Base-by-base conservation (phyloP, 2,797 vertebrate species). In the Hydrophis major region DNA sequence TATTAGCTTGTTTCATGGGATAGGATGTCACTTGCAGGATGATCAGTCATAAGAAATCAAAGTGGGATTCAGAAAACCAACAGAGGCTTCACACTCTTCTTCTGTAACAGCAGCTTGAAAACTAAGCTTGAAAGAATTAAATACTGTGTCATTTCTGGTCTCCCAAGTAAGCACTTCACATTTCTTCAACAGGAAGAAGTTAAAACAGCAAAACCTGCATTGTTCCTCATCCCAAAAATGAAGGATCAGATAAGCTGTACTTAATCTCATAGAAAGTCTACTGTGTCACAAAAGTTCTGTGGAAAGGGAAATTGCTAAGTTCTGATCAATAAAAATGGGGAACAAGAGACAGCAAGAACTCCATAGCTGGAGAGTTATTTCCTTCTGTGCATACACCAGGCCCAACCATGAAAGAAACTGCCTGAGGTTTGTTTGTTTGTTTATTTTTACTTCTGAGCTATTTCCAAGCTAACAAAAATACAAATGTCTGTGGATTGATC, bases 141-240 rank as follows among this genome's bases (percentile, higher is more conserved):
- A 25, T 25, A n/a, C 18, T 32, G n/a, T 27, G 61, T 47, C n/a
- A 22, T 53, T 27, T 53, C 57, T 59, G 25, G 6, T 88, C 61
- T 87, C 42, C 89, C 53, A 93, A 87, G 83, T 63, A 91, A 60
- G 4, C 69, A 63, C 60, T 91, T 93, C 90, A 91, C 90, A 90
- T 86, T 89, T 88, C 55, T 66, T 83, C 69, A 32, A 20, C 57
- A 86, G 47, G 57, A 57, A 89, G 50, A 60, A 88, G 69, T 93
- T 93, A 89, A 93, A 91, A 61, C 37, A 32, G 56, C 50, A 53
- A 93, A 91, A 74, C 63, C 88, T 89, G 69, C 90, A 91, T 86
- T 89, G 93, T 91, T 93, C 22, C 91, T 87, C 88, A 59, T 37
- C 69, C 69, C 25, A 61, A 86, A 56, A 6, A 25, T 56, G 11